Evolutionary conservation across 2,888 invertebrate genomes (phyloP), one percentile per base, ranked within the genome.

Genomic region (Idaea biselata): DNA sequence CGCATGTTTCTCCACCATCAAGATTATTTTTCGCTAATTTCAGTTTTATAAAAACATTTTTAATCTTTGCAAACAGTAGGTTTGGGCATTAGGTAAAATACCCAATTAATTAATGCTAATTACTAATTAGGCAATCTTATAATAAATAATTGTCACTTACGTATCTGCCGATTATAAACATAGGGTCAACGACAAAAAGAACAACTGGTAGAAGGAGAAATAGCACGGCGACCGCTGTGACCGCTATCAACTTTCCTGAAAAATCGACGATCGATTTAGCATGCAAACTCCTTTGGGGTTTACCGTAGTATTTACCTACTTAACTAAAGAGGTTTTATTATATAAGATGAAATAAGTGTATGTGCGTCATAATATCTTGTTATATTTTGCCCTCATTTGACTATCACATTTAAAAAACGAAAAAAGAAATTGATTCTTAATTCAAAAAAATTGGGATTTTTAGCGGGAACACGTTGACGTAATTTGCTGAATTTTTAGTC

Each of bases 151-250:
- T 25, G 18, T 58, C 67, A 79, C 79, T 79, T 60, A 79, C 79
- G 61, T 75, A 73, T 61, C 72, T 76, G 8, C 73, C 72, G n/a
- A 74, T 55, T 44, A 61, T 57, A 11, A 68, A 60, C 59, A 68
- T 63, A 3, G 69, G 69, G 16, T 69, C 64, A 0, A 59, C 58
- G 11, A 63, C 53, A 4, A 64, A 55, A 16, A 69, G 56, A 7
- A 64, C 14, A 4, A 68, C 7, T 0, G 68, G 64, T 18, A 63
- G 18, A 16, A 69, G n/a, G 3, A 69, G 18, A 16, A 60, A 63
- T 2, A 31, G 55, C 8, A 61, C 44, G 57, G 63, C 69, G 25
- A 65, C 8, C 1, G 60, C 18, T 2, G 53, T 53, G n/a, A 66
- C 58, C 5, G 57, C 55, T 8, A 63, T 18, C 16, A 65, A 53